Conservation (phyloP, 1,140 invertebrate genomes). For the Penaeus indicus region DNA sequence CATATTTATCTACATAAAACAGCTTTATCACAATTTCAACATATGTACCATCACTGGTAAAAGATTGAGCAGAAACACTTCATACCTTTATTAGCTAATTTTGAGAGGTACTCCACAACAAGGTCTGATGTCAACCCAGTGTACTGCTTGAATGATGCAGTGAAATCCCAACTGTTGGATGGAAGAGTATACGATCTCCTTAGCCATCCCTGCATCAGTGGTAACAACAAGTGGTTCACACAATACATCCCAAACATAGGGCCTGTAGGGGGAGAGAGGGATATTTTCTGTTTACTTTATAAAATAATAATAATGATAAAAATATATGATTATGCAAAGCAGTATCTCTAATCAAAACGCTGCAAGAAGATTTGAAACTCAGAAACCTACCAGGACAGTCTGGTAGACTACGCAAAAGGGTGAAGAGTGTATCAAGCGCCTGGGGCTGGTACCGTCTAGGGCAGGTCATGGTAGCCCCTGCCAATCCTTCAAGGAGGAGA, state of each 20-base stretch:
- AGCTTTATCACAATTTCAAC: neutral
- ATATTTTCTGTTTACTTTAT: neutral
- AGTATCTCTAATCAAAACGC: no score
- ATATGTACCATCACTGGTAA: neutral
- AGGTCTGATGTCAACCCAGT: conserved; percentile 91
- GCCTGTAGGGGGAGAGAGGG: conserved; percentile 72
- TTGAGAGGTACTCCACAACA: conserved; percentile 84
- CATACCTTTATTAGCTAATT: conserved; percentile 73
- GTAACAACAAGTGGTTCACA: conserved; percentile 89
- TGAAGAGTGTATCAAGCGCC: conserved; percentile 88
- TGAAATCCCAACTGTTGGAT: conserved; percentile 77
- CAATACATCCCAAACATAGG: conserved; percentile 89
- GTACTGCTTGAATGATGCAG: conserved; percentile 92
- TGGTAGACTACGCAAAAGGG: conserved; percentile 82
- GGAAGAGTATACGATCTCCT: conserved; percentile 79
- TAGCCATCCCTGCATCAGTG: conserved; percentile 91
- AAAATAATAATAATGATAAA: neutral
- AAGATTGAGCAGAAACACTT: neutral
- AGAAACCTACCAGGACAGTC: conserved; percentile 71
- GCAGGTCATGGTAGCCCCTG: conserved; percentile 84
- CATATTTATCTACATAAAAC: no score
- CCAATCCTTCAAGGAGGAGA: conserved; percentile 88
- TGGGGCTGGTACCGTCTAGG: conserved; percentile 87
- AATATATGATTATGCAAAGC: neutral
- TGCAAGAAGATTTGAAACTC: no score